phyloP scores from a whole-genome alignment of 1,140 invertebrate genomes.

The Agraylea sexmaculata region DNA sequence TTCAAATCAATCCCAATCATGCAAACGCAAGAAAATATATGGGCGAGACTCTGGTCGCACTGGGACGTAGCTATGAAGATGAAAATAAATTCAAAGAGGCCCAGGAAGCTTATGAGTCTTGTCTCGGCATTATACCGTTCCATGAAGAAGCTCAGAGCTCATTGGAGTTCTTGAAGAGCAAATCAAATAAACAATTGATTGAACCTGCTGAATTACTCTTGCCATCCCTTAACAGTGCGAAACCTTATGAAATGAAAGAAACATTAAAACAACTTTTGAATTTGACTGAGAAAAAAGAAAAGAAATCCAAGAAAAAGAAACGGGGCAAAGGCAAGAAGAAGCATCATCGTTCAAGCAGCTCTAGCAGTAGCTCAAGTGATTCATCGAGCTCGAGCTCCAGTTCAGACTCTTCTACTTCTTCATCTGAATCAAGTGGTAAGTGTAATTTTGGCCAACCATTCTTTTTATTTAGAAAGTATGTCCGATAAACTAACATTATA shows the following conservation, averaged over 20 bases:
- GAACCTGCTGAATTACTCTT: conserved; percentile 46
- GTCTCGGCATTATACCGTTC: conserved; percentile 64
- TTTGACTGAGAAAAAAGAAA: conserved; percentile 47
- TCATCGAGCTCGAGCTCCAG: conserved; percentile 51
- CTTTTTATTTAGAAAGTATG: conserved; percentile 2
- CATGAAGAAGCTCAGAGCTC: conserved; percentile 77
- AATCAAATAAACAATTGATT: conserved; percentile 47
- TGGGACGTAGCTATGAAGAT: conserved; percentile 71
- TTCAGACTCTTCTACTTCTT: conserved; percentile 42
- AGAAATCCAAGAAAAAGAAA: conserved; percentile 62
- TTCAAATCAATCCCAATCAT: conserved; percentile 79
- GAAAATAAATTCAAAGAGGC: conserved; percentile 78
- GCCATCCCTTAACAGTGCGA: conserved; percentile 39
- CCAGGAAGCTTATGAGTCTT: conserved; percentile 70
- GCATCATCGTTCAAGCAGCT: conserved; percentile 52
- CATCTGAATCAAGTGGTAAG: conserved; percentile 38
- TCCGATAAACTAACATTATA: conserved; percentile 17
- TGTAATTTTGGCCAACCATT: conserved; percentile 1
- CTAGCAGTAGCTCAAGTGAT: conserved; percentile 50
- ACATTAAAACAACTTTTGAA: conserved; percentile 50
- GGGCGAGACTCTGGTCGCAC: conserved; percentile 80
- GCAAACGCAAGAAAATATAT: conserved; percentile 91
- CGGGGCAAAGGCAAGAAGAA: conserved; percentile 58
- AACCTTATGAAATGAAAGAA: conserved; percentile 49
- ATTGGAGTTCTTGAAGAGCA: conserved; percentile 62